Base-by-base conservation (phyloP, 2,888 invertebrate genomes). In the Diadromus collaris region DNA sequence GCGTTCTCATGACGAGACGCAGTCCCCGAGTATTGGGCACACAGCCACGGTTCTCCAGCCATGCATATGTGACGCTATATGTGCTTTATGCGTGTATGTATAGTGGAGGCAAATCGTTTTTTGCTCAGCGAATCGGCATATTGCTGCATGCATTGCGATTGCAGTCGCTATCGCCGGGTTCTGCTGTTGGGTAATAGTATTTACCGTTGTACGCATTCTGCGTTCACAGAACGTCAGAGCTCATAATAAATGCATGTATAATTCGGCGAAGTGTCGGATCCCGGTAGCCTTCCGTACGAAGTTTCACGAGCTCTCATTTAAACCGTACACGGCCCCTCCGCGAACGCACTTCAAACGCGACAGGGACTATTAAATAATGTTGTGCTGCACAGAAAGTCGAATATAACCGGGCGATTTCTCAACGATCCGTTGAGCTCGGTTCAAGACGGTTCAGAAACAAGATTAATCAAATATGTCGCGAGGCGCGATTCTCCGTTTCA, bases 1-100 rank as follows among this genome's bases (percentile, higher is more conserved):
- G 76, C 72, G 72, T 79, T 81, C 80, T 83, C 79, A 82, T 79
- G 76, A 81, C 76, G 80, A 76, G 79, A 80, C 77, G 48, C 71
- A 74, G 60, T n/a, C n/a, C 34, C 24, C 41, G 67, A 67, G 27
- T 48, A 65, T 58, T 29, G 34, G 65, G 27, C 58, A 67, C 51
- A 67, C 60, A 65, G 16, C 16, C 56, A 27, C 56, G 27, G 10
- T 56, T 27, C 29, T 29, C 29, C 56, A 29, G 27, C 29, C 16
- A 29, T 27, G 27, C 24, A 51, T 51, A 51, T 24, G 24, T 24
- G 58, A 41, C 38, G 38, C 38, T 73, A 41, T 29, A 51, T 58
- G 58, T 58, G 58, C 4, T 27, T 27, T 41, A 27, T 46, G 21
- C 27, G 46, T 44, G 41, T 44, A 44, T 13, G 6, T 34, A 27